Evolutionary conservation across 2,797 vertebrate species (phyloP), one percentile per base, ranked within the genome.

Genomic region (Gymnoscopelus microlampas): DNA sequence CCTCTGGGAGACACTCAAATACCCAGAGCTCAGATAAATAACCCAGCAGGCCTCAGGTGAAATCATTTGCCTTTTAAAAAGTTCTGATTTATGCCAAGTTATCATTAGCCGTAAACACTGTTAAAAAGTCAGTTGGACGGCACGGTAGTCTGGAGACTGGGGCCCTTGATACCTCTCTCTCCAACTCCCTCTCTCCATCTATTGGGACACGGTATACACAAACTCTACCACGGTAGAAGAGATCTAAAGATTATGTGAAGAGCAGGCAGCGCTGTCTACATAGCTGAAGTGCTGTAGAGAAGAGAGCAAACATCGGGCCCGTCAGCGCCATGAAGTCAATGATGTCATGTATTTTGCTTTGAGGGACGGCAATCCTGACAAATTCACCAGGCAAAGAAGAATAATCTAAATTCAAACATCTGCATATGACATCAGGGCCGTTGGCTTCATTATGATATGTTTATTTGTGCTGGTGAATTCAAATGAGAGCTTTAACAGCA

Each of bases 401-500:
- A 89, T 86, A 90, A 92, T 91, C 88, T 89, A 79, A 91, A 91
- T 87, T 85, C 73, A 79, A 44, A 91, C 93, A 92, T 93, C 86
- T 91, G 68, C 85, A 79, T 84, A 91, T 88, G 87, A 94, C 83
- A 83, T 92, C 90, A 86, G 88, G 80, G 84, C 86, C 79, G 39
- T 81, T 87, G 39, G 66, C 59, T 88, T 85, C 74, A 70, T 91
- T 91, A 88, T 90, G 87, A 89, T 88, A 83, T 94, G 88, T 91
- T 93, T 93, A 92, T 87, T 90, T 87, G 89, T 87, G 88, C 92
- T 88, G 78, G 88, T 91, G 90, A 92, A 91, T 89, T 91, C 77
- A 91, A 91, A 87, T 85, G 90, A 91, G 88, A 88, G 90, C 60
- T 91, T 86, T 87, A 91, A 87, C 80, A 88, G 79, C 85, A 90